Evolutionary conservation across 2,888 invertebrate species (phyloP).

Genomic region (Eristalinus aeneus): DNA sequence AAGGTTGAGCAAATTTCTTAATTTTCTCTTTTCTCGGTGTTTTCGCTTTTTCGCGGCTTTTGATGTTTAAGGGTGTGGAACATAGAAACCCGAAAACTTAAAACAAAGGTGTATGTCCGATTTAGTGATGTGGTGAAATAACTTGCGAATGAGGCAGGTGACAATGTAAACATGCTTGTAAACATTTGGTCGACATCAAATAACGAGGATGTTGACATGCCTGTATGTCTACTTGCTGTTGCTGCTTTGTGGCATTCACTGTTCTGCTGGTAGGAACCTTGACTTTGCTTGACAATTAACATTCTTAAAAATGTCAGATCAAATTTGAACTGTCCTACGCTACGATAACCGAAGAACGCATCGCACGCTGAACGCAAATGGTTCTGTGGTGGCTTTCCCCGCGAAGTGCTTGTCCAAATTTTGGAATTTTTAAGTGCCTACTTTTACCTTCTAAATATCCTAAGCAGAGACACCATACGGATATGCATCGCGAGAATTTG

Average conservation of each 20-base stretch:
- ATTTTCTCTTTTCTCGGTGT: not conserved
- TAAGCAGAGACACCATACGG: too few relatives aligned
- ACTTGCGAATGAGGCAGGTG: not conserved
- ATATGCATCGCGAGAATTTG: too few relatives aligned
- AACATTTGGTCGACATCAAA: conserved; percentile 26
- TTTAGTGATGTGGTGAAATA: not conserved
- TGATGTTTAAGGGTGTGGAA: not conserved
- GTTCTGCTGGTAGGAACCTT: too few relatives aligned
- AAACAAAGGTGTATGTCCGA: not conserved
- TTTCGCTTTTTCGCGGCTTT: not conserved
- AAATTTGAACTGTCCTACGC: too few relatives aligned
- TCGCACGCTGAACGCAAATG: too few relatives aligned
- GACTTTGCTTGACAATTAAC: too few relatives aligned
- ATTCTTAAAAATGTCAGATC: too few relatives aligned
- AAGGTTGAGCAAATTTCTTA: not conserved
- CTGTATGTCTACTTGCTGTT: not conserved
- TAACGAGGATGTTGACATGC: conserved; percentile 4
- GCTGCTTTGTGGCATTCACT: not conserved
- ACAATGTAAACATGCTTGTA: conserved; percentile 22
- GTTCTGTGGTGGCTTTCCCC: too few relatives aligned
- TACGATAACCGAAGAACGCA: too few relatives aligned
- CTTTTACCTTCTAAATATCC: too few relatives aligned
- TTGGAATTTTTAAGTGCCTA: too few relatives aligned
- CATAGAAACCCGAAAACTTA: not conserved
- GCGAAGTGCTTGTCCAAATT: too few relatives aligned